Percentiles rank a stretch among this genome's conserved stretches.
These are phyloP conservation scores for Acronicta leporina DNA, from an alignment of 2,888 invertebrate genomes.

Conservation along the genomic window DNA sequence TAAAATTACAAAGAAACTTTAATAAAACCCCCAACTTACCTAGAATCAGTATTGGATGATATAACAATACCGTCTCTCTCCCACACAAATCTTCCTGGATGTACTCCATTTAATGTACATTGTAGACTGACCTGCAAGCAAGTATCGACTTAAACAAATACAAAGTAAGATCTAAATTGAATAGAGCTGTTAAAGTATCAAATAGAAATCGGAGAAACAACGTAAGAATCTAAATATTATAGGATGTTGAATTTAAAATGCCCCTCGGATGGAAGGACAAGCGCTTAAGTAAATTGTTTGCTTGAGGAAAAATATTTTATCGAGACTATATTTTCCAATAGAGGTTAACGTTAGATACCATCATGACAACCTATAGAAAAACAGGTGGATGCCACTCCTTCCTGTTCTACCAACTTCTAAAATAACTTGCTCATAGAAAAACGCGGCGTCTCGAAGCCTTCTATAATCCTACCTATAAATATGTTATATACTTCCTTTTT, in stretches of 20 bases:
- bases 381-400: too few species aligned
- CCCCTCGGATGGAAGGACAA: constrained; percentile 44
- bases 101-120: constrained; percentile 80
- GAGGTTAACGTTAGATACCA: too few species aligned
- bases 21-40: constrained; percentile 62
- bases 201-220: constrained; percentile 54
- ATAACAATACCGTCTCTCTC: constrained; percentile 83
- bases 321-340: too few species aligned
- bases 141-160: constrained; percentile 41
- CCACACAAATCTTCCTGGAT: constrained; percentile 83
- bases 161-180: constrained; percentile 26
- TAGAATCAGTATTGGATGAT: constrained; percentile 84
- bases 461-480: too few species aligned
- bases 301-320: constrained; percentile 27
- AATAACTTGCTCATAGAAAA: too few species aligned
- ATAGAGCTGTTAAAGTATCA: constrained; percentile 12
- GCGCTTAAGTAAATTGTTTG: constrained; percentile 37
- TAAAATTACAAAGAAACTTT: background rate
- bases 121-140: constrained; percentile 76
- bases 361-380: too few species aligned
- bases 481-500: too few species aligned
- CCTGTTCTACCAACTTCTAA: too few species aligned
- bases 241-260: constrained; percentile 57
- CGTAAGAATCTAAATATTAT: constrained; percentile 42
- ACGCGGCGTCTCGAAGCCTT: too few species aligned